Conservation (phyloP, 2,888 invertebrate species). For the Alitta virens region DNA sequence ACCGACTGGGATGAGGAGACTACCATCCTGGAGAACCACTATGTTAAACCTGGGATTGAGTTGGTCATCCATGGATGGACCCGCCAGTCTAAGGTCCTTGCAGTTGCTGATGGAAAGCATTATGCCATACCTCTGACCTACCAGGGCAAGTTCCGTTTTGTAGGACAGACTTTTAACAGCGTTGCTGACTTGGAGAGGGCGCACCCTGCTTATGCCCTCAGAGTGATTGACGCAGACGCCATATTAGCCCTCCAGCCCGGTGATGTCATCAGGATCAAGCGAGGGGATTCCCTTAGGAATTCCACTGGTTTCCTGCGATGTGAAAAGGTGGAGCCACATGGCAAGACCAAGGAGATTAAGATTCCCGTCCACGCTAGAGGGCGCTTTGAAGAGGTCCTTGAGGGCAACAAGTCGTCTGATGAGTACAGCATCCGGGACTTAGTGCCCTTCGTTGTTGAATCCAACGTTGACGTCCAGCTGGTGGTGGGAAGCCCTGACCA, state of each 20-base stretch:
- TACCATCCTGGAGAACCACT: constrained; percentile 29
- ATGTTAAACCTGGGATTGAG: constrained; percentile 26
- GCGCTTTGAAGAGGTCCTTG: constrained; percentile 28
- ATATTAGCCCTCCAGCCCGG: constrained; percentile 13
- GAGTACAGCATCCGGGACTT: constrained; percentile 26
- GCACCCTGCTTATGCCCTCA: constrained; percentile 24
- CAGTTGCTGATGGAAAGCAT: constrained; percentile 7
- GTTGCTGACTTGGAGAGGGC: constrained; percentile 23
- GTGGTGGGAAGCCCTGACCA: constrained; percentile 22
- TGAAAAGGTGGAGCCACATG: constrained; percentile 21
- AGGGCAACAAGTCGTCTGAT: constrained; percentile 10
- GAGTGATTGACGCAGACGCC: constrained; percentile 15
- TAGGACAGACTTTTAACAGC: constrained; percentile 20
- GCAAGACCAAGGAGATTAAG: constrained; percentile 16
- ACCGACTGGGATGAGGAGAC: constrained; percentile 31
- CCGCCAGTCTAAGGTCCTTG: constrained; percentile 30
- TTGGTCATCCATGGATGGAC: constrained; percentile 33
- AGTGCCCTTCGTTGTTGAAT: constrained; percentile 20
- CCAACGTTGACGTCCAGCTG: constrained; percentile 26
- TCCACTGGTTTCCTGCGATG: constrained; percentile 7
- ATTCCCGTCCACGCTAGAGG: constrained; percentile 21
- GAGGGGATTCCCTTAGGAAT: constrained; percentile 15
- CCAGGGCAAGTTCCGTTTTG: constrained; percentile 27
- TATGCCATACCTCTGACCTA: constrained; percentile 32
- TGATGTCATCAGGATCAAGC: constrained; percentile 23